Evolutionary conservation across 1,140 invertebrate species (phyloP), one percentile per base, ranked within the genome.

Genomic region (Drosophila nasuta): DNA sequence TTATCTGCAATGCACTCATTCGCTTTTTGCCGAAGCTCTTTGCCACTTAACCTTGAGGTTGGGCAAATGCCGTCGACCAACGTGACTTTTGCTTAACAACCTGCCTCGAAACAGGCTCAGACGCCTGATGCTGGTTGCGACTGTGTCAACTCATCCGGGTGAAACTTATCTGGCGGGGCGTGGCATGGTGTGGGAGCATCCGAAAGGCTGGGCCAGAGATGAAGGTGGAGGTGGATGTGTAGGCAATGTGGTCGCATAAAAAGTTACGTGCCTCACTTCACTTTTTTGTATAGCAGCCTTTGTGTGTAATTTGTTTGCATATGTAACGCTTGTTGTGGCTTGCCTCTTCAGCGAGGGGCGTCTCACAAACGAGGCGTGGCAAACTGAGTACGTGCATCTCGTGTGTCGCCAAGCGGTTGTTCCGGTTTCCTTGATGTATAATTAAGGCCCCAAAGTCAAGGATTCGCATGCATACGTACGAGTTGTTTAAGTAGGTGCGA

Each of bases 401-500:
- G 64, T 66, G 65, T 65, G 77, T 68, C 51, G 64, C 73, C 74
- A 75, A 77, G 77, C 64, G 65, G 49, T 65, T 63, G 77, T 70
- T 77, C 74, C 81, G 82, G 76, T 81, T 77, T 77, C 77, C 69
- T 74, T 69, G 77, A 51, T 79, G 81, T 74, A 74, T 85, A 82
- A 82, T 83, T 85, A 83, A 85, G 77, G 73, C 57, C 57, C 46
- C 77, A 77, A 74, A 85, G 82, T 85, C 81, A 86, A 86, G 81
- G 81, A 77, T 85, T 77, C 59, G 65, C 73, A 68, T 65, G 71
- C 73, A 77, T 72, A 62, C 15, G 35, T 25, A 11, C 33, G 17
- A 67, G 57, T 48, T 54, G 49, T 15, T 48, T 48, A 68, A 74
- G 57, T 62, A 60, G 48, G 64, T 68, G 71, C 71, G 57, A 62